These are phyloP conservation scores for Montipora foliosa DNA, from an alignment of 64 coral and sea anemone genomes.

Conservation along the genomic window DNA sequence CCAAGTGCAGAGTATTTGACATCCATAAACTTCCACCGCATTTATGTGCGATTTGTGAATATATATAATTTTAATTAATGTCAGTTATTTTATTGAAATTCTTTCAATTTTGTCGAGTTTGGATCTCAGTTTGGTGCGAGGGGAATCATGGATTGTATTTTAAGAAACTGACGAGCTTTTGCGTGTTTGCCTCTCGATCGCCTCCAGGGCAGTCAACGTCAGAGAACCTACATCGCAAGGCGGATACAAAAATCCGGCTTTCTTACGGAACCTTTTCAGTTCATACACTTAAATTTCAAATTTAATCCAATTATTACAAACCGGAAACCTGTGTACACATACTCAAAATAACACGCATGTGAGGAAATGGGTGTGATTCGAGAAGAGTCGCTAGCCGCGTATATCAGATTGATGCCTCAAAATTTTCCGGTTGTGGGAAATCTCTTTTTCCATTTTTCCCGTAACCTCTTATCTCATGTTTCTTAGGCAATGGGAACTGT, in stretches of 20 bases:
- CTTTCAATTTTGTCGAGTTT: not conserved
- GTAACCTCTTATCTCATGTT: no score
- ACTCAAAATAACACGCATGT: not conserved
- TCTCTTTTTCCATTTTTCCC: no score
- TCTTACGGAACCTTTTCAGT: not conserved
- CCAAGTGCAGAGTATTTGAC: not conserved
- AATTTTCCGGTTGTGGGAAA: no score
- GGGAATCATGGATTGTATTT: not conserved
- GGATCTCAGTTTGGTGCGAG: no score
- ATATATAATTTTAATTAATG: not conserved
- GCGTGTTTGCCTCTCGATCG: no score
- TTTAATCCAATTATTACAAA: not conserved
- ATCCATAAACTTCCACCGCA: not conserved
- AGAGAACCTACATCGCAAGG: no score
- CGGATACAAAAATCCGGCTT: not conserved
- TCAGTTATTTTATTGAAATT: not conserved
- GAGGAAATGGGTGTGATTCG: not conserved
- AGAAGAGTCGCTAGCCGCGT: no score
- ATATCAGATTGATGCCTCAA: not conserved
- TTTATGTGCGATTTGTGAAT: not conserved
- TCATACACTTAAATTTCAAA: not conserved
- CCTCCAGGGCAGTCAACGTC: no score
- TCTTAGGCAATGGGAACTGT: no score
- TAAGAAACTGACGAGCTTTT: not conserved
- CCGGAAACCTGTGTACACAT: not conserved